Evolutionary conservation across 1,140 invertebrate species (phyloP).

Genomic region (Eciton burchellii): DNA sequence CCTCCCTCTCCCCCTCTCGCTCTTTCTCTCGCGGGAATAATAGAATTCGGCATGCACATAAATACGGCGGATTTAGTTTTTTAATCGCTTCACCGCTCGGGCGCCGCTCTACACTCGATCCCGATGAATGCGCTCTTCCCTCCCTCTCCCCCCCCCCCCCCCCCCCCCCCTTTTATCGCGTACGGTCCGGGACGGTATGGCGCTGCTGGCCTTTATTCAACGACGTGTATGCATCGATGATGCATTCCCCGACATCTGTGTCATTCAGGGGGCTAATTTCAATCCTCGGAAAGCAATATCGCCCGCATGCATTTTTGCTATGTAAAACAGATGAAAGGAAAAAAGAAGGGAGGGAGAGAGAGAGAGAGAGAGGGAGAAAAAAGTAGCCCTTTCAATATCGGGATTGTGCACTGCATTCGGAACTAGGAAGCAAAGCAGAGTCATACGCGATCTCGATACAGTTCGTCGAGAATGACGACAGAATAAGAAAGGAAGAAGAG

Average conservation of each 20-base stretch:
- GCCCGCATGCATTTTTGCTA: constrained; percentile 43
- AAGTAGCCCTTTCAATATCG: constrained; percentile 29
- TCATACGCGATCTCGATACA: background rate
- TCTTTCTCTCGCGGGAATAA: no score
- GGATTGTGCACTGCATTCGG: background rate
- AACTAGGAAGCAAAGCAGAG: background rate
- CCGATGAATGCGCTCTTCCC: constrained; percentile 49
- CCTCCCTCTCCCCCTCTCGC: no score
- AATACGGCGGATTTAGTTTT: constrained; percentile 41
- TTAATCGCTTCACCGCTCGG: constrained; percentile 48
- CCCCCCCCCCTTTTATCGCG: constrained; percentile 44
- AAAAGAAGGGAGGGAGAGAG: no score
- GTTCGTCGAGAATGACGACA: background rate
- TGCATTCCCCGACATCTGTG: constrained; percentile 56
- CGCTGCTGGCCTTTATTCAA: constrained; percentile 48
- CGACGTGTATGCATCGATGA: constrained; percentile 54
- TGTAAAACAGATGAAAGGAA: constrained; percentile 55
- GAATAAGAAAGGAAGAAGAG: background rate
- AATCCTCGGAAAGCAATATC: constrained; percentile 60
- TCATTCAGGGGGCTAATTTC: constrained; percentile 57
- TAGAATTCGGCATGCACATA: constrained; percentile 47
- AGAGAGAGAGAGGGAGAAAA: no score
- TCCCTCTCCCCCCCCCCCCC: no score
- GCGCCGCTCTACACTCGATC: constrained; percentile 50
- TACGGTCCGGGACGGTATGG: background rate